These are phyloP conservation scores for Pammene fasciana DNA, from an alignment of 2,888 invertebrate genomes.

Conservation along the genomic window DNA sequence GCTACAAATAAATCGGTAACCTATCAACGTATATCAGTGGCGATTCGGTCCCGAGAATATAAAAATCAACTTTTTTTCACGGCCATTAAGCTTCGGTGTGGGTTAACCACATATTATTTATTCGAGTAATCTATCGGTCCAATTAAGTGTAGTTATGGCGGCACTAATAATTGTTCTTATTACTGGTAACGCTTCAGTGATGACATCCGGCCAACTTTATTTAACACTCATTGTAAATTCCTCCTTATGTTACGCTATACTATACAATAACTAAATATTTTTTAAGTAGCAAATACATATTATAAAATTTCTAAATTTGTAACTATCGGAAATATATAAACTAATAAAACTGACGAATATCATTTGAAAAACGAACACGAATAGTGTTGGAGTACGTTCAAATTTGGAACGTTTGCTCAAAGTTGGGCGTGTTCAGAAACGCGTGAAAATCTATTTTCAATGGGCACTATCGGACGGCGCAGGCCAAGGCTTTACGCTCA, in stretches of 20 bases:
- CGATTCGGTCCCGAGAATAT: conserved; percentile 44
- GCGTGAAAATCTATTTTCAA: conserved; percentile 83
- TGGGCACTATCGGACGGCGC: conserved; percentile 80
- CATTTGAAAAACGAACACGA: conserved; percentile 15
- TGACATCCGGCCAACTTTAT: conserved; percentile 43
- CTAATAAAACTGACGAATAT: background rate
- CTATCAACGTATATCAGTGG: conserved; percentile 63
- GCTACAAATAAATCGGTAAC: conserved; percentile 63
- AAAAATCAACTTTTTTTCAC: conserved; percentile 55
- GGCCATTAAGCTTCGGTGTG: conserved; percentile 57
- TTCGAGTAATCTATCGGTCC: conserved; percentile 69
- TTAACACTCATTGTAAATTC: conserved; percentile 26
- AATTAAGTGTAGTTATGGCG: conserved; percentile 71
- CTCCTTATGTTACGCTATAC: conserved; percentile 15
- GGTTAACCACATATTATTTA: conserved; percentile 65
- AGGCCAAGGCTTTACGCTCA: conserved; percentile 76
- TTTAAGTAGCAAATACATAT: background rate
- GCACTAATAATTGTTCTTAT: conserved; percentile 69
- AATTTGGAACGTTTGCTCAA: conserved; percentile 60
- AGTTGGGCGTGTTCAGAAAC: conserved; percentile 55
- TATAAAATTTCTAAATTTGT: background rate
- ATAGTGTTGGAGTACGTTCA: conserved; percentile 29
- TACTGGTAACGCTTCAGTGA: conserved; percentile 67
- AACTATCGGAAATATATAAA: conserved; percentile 6
- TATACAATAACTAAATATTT: background rate